Conservation (phyloP, 2,888 invertebrate species). For the Eulithis testata region DNA sequence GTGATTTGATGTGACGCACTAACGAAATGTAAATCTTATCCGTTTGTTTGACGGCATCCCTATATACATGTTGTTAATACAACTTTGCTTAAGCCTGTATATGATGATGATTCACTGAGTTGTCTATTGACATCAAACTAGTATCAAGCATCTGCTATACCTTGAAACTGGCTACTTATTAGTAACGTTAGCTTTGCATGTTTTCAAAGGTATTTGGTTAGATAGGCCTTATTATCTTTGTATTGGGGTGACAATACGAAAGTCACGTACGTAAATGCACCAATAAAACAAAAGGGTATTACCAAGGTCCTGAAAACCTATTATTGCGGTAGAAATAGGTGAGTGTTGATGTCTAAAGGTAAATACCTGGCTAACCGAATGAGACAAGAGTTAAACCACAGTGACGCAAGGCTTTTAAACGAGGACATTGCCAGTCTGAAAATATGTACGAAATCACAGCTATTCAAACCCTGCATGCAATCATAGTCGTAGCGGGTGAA, state of each 20-base stretch:
- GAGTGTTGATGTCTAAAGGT: not conserved
- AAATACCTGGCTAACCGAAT: constrained; percentile 2
- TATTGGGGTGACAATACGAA: no score
- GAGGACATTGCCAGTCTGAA: not conserved
- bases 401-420: not conserved
- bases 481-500: no score
- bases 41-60: constrained; percentile 46
- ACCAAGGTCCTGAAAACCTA: not conserved
- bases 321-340: not conserved
- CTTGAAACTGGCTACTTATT: no score
- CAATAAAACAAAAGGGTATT: no score
- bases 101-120: no score
- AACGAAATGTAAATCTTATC: constrained; percentile 39
- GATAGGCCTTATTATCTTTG: no score
- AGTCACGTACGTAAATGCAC: no score
- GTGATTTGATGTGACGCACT: constrained; percentile 61
- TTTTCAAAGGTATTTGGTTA: no score
- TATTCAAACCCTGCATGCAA: no score
- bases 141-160: no score
- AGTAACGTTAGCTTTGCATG: no score
- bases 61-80: not conserved
- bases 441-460: not conserved
- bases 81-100: not conserved
- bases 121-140: no score
- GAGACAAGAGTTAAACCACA: not conserved